Evolutionary conservation across 2,113 vertebrate species (phyloP).

Genomic region (Parus major): DNA sequence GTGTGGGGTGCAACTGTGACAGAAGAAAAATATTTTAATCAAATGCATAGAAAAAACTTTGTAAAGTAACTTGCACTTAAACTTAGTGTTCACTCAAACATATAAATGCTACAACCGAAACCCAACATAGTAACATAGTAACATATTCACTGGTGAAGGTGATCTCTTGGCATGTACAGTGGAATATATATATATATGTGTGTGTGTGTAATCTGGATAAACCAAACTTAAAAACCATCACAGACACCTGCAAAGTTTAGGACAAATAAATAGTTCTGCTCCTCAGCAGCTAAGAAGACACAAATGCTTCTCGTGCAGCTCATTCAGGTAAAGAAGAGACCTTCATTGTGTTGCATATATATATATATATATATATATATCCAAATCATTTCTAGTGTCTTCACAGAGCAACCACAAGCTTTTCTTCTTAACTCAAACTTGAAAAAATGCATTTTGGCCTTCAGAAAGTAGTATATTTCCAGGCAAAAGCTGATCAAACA

Average conservation of each 20-base stretch:
- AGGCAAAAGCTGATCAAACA: background rate
- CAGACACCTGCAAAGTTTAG: background rate
- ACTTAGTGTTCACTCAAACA: background rate
- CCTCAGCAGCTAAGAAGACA: background rate
- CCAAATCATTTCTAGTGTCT: background rate
- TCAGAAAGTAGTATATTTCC: background rate
- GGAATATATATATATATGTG: background rate
- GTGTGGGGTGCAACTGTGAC: background rate
- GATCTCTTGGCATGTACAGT: background rate
- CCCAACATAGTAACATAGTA: accelerated
- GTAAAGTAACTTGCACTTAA: background rate
- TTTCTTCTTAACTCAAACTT: background rate
- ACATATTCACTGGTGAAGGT: background rate
- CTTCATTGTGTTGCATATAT: background rate
- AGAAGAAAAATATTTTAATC: background rate
- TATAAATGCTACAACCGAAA: background rate
- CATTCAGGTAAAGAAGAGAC: background rate
- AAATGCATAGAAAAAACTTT: background rate
- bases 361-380: background rate
- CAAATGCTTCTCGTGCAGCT: background rate
- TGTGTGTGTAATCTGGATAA: background rate
- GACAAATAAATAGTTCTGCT: background rate
- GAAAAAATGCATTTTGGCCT: background rate
- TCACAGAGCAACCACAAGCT: background rate
- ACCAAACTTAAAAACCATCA: background rate